A percentile compares a stretch with the other conserved stretches of the same genome.
These are phyloP conservation scores for Oryzias curvinotus DNA, from an alignment of 2,113 vertebrate genomes.

Conservation along the genomic window DNA sequence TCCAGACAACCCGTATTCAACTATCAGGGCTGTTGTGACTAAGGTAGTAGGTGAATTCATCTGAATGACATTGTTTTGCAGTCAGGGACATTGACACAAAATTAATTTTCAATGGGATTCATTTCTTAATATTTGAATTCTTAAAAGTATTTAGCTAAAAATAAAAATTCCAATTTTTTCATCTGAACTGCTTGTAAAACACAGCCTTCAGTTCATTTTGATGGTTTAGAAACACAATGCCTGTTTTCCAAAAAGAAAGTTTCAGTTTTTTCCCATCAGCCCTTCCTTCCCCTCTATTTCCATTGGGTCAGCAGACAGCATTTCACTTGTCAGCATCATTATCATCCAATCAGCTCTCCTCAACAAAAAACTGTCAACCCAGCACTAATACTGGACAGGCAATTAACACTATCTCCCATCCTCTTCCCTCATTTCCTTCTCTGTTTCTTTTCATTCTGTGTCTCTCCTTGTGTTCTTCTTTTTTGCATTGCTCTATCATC, in stretches of 20 bases:
- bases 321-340: conserved; percentile 70
- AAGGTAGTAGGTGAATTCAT: too few species aligned
- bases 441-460: conserved; percentile 18
- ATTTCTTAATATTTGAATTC: too few species aligned
- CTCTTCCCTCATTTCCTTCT: conserved; percentile 4
- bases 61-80: too few species aligned
- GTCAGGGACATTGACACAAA: too few species aligned
- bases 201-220: conserved; percentile 12
- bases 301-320: conserved; percentile 65
- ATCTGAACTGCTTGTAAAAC: too few species aligned
- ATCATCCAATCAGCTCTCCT: conserved; percentile 66
- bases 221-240: conserved; percentile 7
- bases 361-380: conserved; percentile 70
- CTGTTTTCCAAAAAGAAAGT: conserved; percentile 6
- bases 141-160: too few species aligned
- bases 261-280: conserved; percentile 21
- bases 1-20: too few species aligned
- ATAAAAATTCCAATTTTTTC: too few species aligned
- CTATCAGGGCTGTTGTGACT: too few species aligned
- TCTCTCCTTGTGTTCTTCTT: conserved; percentile 9
- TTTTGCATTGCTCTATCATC: conserved; percentile 8
- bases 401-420: conserved; percentile 59
- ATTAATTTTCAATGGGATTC: too few species aligned
- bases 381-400: conserved; percentile 63
- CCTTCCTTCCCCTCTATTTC: conserved; percentile 44